Evolutionary conservation across 1,140 invertebrate species (phyloP), one percentile per base, ranked within the genome.

Genomic region (Ctenoplectra terminalis): DNA sequence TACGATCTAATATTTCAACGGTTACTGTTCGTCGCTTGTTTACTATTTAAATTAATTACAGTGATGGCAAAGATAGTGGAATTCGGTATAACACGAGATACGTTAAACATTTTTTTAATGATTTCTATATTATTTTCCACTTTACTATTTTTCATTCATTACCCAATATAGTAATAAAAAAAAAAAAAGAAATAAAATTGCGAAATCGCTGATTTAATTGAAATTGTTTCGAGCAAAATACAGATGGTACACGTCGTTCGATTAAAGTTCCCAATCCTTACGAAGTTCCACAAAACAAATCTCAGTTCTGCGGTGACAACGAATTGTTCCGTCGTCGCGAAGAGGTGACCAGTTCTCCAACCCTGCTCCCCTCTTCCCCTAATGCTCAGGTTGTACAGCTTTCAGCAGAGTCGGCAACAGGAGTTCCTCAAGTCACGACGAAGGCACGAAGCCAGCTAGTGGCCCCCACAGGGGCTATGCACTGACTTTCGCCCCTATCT

Each of bases 401-500:
- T 91, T 91, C 87, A 92, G 89, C 88, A 88, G 88, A 90, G 87
- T 91, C 89, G 91, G 89, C 90, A 90, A 90, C 88, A 88, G 83
- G 88, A 90, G 90, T 92, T 90, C 85, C 79, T 82, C 87, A 91
- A 91, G 91, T 90, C 89, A 87, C 81, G 83, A 90, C 86, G 84
- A 84, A 86, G 86, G 89, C 90, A 91, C 89, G 90, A 87, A 90
- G 89, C 82, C 87, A 63, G 86, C 88, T 92, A 92, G 92, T 93
- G 90, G 91, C 90, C 91, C 92, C 92, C 92, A 90, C 78, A 92
- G 92, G 92, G 87, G 92, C 91, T 92, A 89, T 93, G 90, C 89
- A 83, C 89, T 90, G 90, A 91, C 91, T 92, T 91, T 90, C 88
- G 88, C 90, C 88, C 87, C 87, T 88, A 88, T 88, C 87, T 88